These are phyloP conservation scores for Tanypteryx hageni DNA, from an alignment of 2,888 invertebrate species.

Conservation along the genomic window DNA sequence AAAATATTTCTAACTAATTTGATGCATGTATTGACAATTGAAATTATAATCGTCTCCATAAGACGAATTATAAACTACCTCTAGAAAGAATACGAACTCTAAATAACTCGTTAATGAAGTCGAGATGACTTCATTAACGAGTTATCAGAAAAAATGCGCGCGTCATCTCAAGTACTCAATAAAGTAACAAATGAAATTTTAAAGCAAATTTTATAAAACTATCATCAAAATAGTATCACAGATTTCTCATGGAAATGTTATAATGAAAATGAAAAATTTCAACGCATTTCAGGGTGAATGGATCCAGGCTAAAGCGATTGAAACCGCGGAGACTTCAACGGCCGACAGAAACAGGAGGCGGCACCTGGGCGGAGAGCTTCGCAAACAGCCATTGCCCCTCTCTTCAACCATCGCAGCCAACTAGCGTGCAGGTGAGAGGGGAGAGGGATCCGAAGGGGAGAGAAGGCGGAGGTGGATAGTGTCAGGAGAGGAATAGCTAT, in stretches of 20 bases:
- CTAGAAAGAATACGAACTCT: no score
- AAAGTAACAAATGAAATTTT: not conserved
- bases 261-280: not conserved
- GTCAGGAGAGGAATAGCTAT: not conserved
- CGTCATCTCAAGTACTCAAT: not conserved
- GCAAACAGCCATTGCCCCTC: slow-evolving; percentile 53
- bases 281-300: slow-evolving; percentile 60
- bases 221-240: no score
- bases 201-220: not conserved
- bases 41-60: no score
- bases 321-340: slow-evolving; percentile 44
- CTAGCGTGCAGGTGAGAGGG: slow-evolving; percentile 56
- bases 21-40: no score
- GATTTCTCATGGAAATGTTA: no score
- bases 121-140: no score
- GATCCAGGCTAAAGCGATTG: not conserved
- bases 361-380: slow-evolving; percentile 58
- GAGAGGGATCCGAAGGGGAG: slow-evolving; percentile 19
- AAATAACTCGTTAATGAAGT: no score
- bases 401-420: slow-evolving; percentile 39
- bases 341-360: slow-evolving; percentile 62
- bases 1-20: no score
- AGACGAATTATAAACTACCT: no score
- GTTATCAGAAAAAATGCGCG: no score
- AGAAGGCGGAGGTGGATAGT: not conserved